phyloP scores from a whole-genome alignment of 30 jellyfish, hydroid and myxozoan species.

The Aurelia aurita complex sp. Pacific region DNA sequence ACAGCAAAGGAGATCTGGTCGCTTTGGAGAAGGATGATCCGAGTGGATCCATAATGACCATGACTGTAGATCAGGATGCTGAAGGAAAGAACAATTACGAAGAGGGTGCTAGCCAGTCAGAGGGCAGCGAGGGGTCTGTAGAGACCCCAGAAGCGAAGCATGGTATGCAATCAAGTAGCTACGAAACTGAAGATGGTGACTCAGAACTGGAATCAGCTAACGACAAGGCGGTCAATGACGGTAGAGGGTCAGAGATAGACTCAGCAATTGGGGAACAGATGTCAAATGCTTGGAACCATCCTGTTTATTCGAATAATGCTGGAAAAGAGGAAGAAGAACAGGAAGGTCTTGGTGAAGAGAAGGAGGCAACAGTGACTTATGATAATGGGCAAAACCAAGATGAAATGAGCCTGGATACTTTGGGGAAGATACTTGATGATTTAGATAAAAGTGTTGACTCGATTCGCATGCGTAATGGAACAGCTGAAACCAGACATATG shows the following conservation, averaged over 20 bases:
- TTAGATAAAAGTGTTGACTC: constrained; percentile 64
- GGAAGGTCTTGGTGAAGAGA: constrained; percentile 38
- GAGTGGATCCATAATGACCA: constrained; percentile 56
- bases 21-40: constrained; percentile 68
- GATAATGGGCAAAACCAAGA: constrained; percentile 31
- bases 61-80: constrained; percentile 69
- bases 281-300: neutral
- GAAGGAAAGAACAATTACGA: constrained; percentile 5
- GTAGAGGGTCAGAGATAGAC: neutral
- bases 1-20: constrained; percentile 50
- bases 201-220: neutral
- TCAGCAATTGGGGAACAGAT: neutral
- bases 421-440: constrained; percentile 72
- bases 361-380: constrained; percentile 45
- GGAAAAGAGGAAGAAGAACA: constrained; percentile 16
- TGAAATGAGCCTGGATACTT: constrained; percentile 68
- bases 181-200: neutral
- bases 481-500: neutral
- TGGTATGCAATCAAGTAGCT: neutral
- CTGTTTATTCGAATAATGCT: neutral
- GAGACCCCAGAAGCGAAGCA: constrained; percentile 27
- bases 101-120: constrained; percentile 3
- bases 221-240: neutral
- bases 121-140: neutral
- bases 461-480: constrained; percentile 16